Percentiles rank a stretch among this genome's conserved stretches.
These are phyloP conservation scores for Melierax canorus DNA, from an alignment of 2,113 vertebrate species.

Conservation along the genomic window DNA sequence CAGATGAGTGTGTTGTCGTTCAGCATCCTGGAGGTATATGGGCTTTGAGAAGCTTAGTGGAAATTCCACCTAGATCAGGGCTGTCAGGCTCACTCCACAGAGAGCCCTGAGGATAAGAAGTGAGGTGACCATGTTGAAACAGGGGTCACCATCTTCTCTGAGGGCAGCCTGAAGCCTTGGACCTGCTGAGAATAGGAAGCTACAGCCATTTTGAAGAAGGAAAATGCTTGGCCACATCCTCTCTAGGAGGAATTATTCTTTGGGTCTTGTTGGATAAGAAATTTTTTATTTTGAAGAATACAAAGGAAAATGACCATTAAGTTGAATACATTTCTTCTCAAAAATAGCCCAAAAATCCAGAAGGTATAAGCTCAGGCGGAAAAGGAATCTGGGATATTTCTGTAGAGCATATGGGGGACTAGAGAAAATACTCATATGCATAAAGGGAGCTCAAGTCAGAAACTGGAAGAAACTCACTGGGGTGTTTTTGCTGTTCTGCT, in stretches of 20 bases:
- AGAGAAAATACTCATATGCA: neutral
- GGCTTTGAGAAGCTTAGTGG: constrained; percentile 19
- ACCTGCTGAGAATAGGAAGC: neutral
- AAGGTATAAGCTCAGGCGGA: neutral
- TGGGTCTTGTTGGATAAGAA: neutral
- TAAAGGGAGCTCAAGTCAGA: neutral
- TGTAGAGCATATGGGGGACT: neutral
- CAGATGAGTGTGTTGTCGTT: constrained; percentile 47
- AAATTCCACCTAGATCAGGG: constrained; percentile 28
- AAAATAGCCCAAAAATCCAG: neutral
- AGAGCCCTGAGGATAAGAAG: neutral
- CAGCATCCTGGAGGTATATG: constrained; percentile 19
- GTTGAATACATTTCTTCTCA: neutral
- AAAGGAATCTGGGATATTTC: neutral
- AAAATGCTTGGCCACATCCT: neutral
- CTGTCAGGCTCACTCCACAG: neutral
- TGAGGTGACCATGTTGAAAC: constrained; percentile 27
- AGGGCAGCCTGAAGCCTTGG: constrained; percentile 14
- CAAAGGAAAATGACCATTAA: neutral
- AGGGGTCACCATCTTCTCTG: constrained; percentile 27
- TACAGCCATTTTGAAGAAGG: neutral
- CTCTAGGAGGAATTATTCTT: neutral
- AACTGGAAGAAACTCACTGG: neutral
- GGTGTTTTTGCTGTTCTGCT: neutral
- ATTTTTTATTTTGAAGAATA: neutral